Conservation (phyloP, 2,797 vertebrate genomes). For the Nyctibius grandis region DNA sequence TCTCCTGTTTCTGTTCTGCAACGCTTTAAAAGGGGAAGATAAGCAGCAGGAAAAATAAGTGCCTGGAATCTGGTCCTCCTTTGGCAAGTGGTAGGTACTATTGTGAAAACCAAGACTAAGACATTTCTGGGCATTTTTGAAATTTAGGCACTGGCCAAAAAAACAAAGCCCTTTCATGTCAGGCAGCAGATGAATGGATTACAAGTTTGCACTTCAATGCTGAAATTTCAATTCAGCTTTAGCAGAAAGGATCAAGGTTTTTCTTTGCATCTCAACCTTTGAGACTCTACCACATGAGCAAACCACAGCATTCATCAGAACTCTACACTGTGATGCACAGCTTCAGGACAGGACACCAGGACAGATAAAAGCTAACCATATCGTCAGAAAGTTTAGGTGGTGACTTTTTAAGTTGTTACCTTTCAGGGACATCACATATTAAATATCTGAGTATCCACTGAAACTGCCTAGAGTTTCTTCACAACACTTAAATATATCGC, state of each 20-base stretch:
- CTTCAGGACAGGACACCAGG: not conserved
- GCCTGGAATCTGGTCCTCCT: not conserved
- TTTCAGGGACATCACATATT: not conserved
- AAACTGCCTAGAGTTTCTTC: not conserved
- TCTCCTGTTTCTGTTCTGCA: not conserved
- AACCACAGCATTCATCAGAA: not conserved
- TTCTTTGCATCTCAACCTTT: not conserved
- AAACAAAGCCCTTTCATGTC: not conserved
- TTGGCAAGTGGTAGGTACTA: not conserved
- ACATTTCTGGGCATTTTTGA: not conserved
- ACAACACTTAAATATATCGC: accelerated
- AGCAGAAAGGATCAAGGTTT: not conserved
- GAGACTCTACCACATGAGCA: not conserved
- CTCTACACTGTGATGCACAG: not conserved
- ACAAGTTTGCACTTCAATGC: not conserved
- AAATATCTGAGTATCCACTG: not conserved
- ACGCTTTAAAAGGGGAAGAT: not conserved
- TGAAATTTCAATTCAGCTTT: not conserved
- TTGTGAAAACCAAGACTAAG: not conserved
- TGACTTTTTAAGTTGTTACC: not conserved
- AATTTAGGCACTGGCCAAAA: not conserved
- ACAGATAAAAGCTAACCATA: not conserved
- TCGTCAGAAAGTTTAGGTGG: not conserved
- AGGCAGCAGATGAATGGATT: not conserved
- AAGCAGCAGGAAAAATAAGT: not conserved